These are phyloP conservation scores for Apistogramma diplotaenia DNA, from an alignment of 2,113 vertebrate genomes.

Conservation along the genomic window DNA sequence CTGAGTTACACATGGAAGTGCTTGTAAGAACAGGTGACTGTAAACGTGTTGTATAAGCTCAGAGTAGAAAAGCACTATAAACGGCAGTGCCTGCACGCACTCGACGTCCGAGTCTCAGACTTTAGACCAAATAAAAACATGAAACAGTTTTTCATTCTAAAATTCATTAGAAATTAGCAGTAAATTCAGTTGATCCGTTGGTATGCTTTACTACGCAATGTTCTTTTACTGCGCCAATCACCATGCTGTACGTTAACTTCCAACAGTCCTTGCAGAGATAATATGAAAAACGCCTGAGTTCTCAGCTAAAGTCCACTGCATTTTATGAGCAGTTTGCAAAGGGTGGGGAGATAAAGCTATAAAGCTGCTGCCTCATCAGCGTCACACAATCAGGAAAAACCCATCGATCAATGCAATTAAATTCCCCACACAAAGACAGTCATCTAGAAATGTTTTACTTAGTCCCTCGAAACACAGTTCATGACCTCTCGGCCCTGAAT, in stretches of 20 bases:
- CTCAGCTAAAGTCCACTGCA: not conserved
- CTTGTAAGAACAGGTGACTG: too few relatives aligned
- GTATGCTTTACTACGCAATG: not conserved
- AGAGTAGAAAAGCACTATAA: not conserved
- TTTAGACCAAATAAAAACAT: not conserved
- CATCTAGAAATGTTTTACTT: not conserved
- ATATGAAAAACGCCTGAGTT: not conserved
- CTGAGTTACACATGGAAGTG: too few relatives aligned
- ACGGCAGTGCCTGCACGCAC: not conserved
- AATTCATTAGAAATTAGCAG: too few relatives aligned
- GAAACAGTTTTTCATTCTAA: too few relatives aligned
- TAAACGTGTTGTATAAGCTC: too few relatives aligned
- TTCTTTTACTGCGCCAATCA: not conserved
- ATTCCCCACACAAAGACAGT: not conserved
- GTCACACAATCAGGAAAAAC: not conserved
- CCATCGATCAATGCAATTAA: not conserved
- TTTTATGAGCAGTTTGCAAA: not conserved
- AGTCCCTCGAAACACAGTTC: rapidly evolving
- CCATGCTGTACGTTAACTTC: not conserved
- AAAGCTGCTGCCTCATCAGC: not conserved
- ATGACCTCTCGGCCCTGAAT: not conserved
- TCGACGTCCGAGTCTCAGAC: not conserved
- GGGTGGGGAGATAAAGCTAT: not conserved
- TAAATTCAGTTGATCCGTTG: too few relatives aligned
- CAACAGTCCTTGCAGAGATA: not conserved